phyloP scores from a whole-genome alignment of 2,888 invertebrate genomes.

The Zaprionus lineosus region DNA sequence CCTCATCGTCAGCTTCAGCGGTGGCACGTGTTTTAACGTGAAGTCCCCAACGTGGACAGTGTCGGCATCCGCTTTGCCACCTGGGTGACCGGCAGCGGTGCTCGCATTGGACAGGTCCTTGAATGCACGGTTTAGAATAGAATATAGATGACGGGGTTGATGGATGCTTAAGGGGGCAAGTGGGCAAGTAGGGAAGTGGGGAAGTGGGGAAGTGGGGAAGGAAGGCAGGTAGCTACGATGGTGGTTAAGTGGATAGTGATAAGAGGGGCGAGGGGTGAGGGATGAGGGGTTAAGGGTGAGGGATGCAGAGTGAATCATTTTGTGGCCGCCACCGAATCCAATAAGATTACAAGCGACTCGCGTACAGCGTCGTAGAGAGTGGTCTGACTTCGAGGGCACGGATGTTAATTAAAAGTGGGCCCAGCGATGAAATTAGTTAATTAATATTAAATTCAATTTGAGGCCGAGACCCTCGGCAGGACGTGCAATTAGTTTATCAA shows the following conservation, averaged over 20 bases:
- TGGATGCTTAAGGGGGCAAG: too few relatives aligned
- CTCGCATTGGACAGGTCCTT: not conserved
- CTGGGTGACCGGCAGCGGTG: conserved; percentile 8
- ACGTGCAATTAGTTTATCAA: conserved; percentile 65
- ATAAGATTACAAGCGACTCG: conserved; percentile 38
- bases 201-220: not conserved
- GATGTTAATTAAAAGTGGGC: conserved; percentile 59
- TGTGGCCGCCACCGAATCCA: conserved; percentile 46
- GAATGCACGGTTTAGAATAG: too few relatives aligned
- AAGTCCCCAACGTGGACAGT: conserved; percentile 33
- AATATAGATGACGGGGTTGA: too few relatives aligned
- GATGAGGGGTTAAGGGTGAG: not conserved
- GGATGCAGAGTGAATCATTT: not conserved
- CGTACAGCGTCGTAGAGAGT: too few relatives aligned
- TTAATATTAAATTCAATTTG: conserved; percentile 72
- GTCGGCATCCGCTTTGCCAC: conserved; percentile 12
- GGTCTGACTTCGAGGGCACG: not conserved
- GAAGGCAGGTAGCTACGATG: too few relatives aligned
- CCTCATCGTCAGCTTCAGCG: conserved; percentile 20
- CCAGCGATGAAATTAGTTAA: conserved; percentile 65
- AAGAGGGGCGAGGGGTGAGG: too few relatives aligned
- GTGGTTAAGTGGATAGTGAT: too few relatives aligned
- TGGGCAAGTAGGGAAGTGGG: too few relatives aligned
- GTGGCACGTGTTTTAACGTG: conserved; percentile 64
- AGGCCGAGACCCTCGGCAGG: conserved; percentile 3